These are phyloP conservation scores for Drosophila navojoa DNA, from an alignment of 1,140 invertebrate species.

Conservation along the genomic window DNA sequence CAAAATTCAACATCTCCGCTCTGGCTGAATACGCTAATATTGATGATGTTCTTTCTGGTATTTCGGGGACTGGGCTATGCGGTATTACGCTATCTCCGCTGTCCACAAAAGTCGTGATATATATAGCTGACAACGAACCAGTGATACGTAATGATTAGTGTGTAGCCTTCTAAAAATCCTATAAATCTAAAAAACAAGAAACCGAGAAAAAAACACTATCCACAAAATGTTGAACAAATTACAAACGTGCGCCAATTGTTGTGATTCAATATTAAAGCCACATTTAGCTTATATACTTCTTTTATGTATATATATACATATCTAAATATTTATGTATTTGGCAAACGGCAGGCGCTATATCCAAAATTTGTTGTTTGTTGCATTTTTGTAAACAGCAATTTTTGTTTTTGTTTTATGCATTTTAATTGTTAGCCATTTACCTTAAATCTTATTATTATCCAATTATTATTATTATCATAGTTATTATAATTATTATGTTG, in stretches of 20 bases:
- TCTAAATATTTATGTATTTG: slow-evolving; percentile 37
- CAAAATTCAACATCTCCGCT: slow-evolving; percentile 87
- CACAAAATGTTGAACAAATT: slow-evolving; percentile 62
- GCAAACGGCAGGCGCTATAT: slow-evolving; percentile 58
- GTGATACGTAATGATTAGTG: slow-evolving; percentile 69
- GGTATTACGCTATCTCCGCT: slow-evolving; percentile 89
- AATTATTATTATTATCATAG: slow-evolving; percentile 38
- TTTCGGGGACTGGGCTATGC: slow-evolving; percentile 91
- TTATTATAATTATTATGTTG: slow-evolving; percentile 47
- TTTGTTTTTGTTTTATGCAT: slow-evolving; percentile 78
- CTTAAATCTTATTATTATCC: slow-evolving; percentile 49
- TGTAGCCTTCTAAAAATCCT: slow-evolving; percentile 46
- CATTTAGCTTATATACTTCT: slow-evolving; percentile 55
- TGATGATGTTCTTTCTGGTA: slow-evolving; percentile 89
- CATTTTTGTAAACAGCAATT: slow-evolving; percentile 60
- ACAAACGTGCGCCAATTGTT: slow-evolving; percentile 63
- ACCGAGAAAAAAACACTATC: not conserved
- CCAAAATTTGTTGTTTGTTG: slow-evolving; percentile 64
- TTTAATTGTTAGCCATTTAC: slow-evolving; percentile 80
- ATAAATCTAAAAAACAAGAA: not conserved
- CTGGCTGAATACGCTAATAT: slow-evolving; percentile 91
- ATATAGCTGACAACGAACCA: slow-evolving; percentile 69
- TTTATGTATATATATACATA: slow-evolving; percentile 25
- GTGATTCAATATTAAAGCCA: slow-evolving; percentile 68
- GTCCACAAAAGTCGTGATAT: slow-evolving; percentile 84